Evolutionary conservation across 2,113 vertebrate genomes (phyloP), one percentile per base, ranked within the genome.

Genomic region (Scomber scombrus): DNA sequence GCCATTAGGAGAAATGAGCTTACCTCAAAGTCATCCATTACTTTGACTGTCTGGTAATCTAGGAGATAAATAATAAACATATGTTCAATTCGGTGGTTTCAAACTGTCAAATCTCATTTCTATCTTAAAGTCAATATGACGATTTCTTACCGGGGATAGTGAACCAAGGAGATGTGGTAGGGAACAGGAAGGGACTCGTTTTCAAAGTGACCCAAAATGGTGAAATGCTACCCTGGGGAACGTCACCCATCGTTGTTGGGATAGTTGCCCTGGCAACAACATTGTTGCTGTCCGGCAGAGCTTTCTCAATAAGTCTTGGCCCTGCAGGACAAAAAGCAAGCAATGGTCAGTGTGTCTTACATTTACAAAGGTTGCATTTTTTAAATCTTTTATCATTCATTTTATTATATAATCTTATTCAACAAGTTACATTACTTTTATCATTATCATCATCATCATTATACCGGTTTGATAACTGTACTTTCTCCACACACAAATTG

Each of bases 141-240:
- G 3, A 54, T 54, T 54, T 54, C 52, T 69, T n/a, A 93, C 92
- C 61, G 51, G 92, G 91, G 29, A 88, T 86, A 13, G 40, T 52
- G 65, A 91, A 93, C 85, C 89, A 91, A 1, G 82, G 82, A 54
- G n/a, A 54, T 1, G 1, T 3, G 0, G 91, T 92, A 0, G 85
- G 65, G 50, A 87, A 92, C 14, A 90, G 1, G 19, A 75, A 92
- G 10, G 92, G 91, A 0, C 0, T 1, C 0, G 19, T n/a, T 15
- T 5, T 77, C 80, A 92, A 8, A 1, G 69, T 78, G 72, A 91
- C 19, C 82, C 82, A 90, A 6, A 71, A 93, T 0, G 88, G 85
- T 19, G 75, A 2, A 0, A 0, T 0, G 63, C 19, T 81, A 18
- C 70, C 0, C 0, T 1, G 3, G 0, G 90, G 90, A 18, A 91